Percentiles rank a stretch among this genome's conserved stretches.
These are phyloP conservation scores for Ameiurus melas DNA, from an alignment of 2,113 vertebrate species.

Conservation along the genomic window DNA sequence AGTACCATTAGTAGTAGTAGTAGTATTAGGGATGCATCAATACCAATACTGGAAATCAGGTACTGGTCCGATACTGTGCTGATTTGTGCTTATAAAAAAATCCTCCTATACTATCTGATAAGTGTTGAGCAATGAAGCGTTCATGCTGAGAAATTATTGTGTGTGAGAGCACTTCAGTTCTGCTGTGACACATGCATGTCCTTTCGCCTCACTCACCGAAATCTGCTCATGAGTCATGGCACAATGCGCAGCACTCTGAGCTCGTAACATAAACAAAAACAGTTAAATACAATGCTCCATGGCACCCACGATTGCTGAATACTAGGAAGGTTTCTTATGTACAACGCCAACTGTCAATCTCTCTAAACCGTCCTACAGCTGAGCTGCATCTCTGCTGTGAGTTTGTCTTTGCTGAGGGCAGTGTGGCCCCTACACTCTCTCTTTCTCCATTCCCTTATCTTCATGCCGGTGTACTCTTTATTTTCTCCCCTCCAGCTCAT, in stretches of 20 bases:
- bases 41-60: no score
- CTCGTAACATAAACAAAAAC: background rate
- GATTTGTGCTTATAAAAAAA: background rate
- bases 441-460: background rate
- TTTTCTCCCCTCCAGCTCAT: constrained; percentile 9
- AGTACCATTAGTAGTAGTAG: no score
- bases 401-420: constrained; percentile 19
- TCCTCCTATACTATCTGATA: background rate
- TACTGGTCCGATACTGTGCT: background rate
- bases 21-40: no score
- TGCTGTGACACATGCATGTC: background rate
- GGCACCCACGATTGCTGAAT: background rate
- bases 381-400: background rate
- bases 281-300: background rate
- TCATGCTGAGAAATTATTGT: background rate
- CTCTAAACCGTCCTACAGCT: background rate
- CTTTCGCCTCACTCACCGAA: background rate
- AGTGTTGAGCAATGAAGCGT: background rate
- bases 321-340: background rate
- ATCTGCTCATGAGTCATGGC: background rate
- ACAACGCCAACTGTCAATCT: background rate
- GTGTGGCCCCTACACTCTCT: constrained; percentile 2
- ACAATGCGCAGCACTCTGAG: background rate
- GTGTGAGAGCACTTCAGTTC: background rate
- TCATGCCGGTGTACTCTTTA: background rate